Evolutionary conservation across 2,888 invertebrate species (phyloP).

Genomic region (Tetranychus piercei): DNA sequence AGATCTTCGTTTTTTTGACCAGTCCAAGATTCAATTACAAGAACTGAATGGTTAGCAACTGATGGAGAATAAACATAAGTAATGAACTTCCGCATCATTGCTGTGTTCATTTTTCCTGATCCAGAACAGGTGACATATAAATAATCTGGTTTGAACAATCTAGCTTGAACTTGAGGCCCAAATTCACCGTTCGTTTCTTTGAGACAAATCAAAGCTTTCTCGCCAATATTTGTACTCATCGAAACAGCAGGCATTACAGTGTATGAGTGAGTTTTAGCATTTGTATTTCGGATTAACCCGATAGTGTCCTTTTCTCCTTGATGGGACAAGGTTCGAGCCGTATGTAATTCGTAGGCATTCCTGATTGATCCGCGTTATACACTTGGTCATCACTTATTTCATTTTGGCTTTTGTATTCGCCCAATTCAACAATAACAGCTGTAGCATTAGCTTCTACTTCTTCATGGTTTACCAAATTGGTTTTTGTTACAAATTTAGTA

Average conservation of each 20-base stretch:
- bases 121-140: neutral
- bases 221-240: neutral
- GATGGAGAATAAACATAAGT: neutral
- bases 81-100: neutral
- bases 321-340: neutral
- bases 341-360: neutral
- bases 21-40: neutral
- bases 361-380: constrained; percentile 1
- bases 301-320: neutral
- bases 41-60: neutral
- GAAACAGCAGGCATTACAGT: neutral
- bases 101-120: neutral
- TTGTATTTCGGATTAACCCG: neutral
- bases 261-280: constrained; percentile 5
- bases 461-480: neutral
- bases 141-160: constrained; percentile 6
- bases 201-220: neutral
- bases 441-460: neutral
- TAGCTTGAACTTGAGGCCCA: neutral
- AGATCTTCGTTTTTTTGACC: neutral
- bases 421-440: neutral
- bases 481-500: neutral
- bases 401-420: neutral
- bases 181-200: neutral
- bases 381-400: neutral